A percentile compares a stretch with the other conserved stretches of the same genome.
These are phyloP conservation scores for Aythya baeri DNA, from an alignment of 2,113 vertebrate genomes.

Conservation along the genomic window DNA sequence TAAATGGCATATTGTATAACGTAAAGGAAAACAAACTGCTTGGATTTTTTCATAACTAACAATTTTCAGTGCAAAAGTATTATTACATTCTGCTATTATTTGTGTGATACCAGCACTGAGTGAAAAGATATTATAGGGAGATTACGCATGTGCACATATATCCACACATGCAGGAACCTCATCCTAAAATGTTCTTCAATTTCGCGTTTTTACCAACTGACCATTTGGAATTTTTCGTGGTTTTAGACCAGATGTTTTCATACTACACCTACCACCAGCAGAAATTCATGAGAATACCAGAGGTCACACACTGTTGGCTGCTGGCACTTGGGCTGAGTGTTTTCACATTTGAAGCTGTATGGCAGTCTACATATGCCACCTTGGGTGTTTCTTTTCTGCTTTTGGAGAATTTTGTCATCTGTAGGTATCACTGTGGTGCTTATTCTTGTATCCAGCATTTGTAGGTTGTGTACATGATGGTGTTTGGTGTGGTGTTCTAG, in stretches of 20 bases:
- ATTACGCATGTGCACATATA: background rate
- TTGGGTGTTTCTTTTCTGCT: background rate
- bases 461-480: background rate
- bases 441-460: background rate
- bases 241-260: background rate
- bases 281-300: background rate
- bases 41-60: conserved; percentile 41
- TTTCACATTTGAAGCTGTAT: background rate
- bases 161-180: background rate
- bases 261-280: background rate
- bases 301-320: background rate
- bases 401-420: background rate
- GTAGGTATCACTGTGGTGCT: background rate
- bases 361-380: accelerated
- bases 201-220: background rate
- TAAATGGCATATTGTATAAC: conserved; percentile 35
- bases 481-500: background rate
- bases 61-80: conserved; percentile 33
- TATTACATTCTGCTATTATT: conserved; percentile 19
- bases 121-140: background rate
- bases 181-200: background rate
- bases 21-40: conserved; percentile 56
- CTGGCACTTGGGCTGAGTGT: background rate
- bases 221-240: background rate
- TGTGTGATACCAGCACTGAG: background rate